phyloP scores from a whole-genome alignment of 2,888 invertebrate genomes.

The Drosophila prostipennis region DNA sequence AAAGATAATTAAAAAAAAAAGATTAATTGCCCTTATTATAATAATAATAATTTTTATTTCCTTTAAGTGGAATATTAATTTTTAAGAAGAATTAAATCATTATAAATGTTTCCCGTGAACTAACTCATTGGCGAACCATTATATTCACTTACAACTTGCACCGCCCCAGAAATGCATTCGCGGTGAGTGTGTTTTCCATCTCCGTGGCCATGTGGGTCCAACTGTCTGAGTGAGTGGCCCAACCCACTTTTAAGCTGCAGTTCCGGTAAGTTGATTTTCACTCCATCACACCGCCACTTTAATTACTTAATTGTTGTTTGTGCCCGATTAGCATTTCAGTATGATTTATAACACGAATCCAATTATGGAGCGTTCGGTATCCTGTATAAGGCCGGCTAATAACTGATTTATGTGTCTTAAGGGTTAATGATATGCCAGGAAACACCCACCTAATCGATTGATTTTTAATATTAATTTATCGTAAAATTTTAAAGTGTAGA shows the following conservation, averaged over 20 bases:
- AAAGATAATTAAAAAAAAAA: too few relatives aligned
- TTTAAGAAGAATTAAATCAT: too few relatives aligned
- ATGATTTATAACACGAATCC: conserved; percentile 41
- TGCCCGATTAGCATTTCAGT: conserved; percentile 61
- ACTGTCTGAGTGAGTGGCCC: conserved; percentile 41
- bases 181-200: conserved; percentile 21
- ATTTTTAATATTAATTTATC: background rate
- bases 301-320: conserved; percentile 70
- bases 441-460: conserved; percentile 13
- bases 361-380: conserved; percentile 58
- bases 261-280: conserved; percentile 69
- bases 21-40: too few relatives aligned
- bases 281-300: conserved; percentile 50
- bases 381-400: conserved; percentile 50
- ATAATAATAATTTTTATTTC: too few relatives aligned
- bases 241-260: conserved; percentile 76
- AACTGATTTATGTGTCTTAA: conserved; percentile 47
- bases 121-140: background rate
- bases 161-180: conserved; percentile 33
- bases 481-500: background rate
- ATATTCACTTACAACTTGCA: background rate
- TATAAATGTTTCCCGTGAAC: background rate
- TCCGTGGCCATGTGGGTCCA: conserved; percentile 16
- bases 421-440: conserved; percentile 15
- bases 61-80: too few relatives aligned